Evolutionary conservation across 2,888 invertebrate genomes (phyloP).

Genomic region (Parnassius orleans): DNA sequence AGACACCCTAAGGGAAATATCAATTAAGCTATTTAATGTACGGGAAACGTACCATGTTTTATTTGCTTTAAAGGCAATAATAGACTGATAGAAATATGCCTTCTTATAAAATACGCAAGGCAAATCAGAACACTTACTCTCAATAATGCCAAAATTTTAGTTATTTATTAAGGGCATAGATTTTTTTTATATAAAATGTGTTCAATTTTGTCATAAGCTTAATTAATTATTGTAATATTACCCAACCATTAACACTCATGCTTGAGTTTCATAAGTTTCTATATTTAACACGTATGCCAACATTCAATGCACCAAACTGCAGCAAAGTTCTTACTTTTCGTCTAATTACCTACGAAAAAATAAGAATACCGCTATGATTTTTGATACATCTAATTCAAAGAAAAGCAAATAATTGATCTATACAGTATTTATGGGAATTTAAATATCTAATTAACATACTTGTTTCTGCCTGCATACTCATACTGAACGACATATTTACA

Average conservation of each 20-base stretch:
- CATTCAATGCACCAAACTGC: background rate
- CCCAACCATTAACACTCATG: background rate
- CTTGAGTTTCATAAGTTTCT: slow-evolving; percentile 4
- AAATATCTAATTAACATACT: slow-evolving; percentile 12
- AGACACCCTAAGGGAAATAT: background rate
- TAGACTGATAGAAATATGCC: background rate
- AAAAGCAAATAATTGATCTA: slow-evolving; percentile 16
- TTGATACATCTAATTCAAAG: slow-evolving; percentile 23
- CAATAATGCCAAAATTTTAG: slow-evolving; percentile 8
- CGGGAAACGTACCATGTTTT: slow-evolving; percentile 21
- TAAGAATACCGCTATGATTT: slow-evolving; percentile 12
- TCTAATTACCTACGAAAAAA: slow-evolving; percentile 13
- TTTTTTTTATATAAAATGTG: slow-evolving; percentile 1
- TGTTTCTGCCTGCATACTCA: slow-evolving; percentile 5
- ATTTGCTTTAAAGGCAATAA: slow-evolving; percentile 12
- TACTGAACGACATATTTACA: slow-evolving; percentile 29
- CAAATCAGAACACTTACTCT: slow-evolving; percentile 11
- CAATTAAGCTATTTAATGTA: slow-evolving; percentile 11
- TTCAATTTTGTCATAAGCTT: background rate
- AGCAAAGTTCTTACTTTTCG: background rate
- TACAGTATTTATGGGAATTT: slow-evolving; percentile 7
- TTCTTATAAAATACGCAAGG: slow-evolving; percentile 10
- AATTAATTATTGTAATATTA: no score
- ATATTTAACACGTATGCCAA: background rate
- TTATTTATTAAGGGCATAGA: background rate